Percentiles rank a stretch among this genome's conserved stretches.
These are phyloP conservation scores for Drosophila obscura DNA, from an alignment of 1,140 invertebrate genomes.

Conservation along the genomic window DNA sequence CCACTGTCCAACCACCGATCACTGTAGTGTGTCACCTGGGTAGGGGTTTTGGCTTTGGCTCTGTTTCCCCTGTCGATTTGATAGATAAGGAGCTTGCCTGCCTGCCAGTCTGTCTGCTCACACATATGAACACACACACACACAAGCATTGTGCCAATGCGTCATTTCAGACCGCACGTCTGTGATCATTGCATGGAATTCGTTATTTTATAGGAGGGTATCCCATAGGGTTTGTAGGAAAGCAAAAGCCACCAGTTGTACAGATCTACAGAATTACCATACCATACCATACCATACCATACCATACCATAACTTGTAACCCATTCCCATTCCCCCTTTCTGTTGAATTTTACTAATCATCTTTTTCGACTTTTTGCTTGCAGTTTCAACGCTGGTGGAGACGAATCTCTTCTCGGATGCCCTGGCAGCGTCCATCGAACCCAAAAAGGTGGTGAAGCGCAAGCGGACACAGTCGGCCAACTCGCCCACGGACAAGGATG, in stretches of 20 bases:
- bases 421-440: slow-evolving; percentile 88
- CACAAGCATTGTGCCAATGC: too few species aligned
- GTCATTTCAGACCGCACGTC: too few species aligned
- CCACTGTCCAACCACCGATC: slow-evolving; percentile 1
- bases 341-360: neutral
- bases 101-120: neutral
- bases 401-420: slow-evolving; percentile 97
- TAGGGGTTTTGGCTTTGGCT: neutral
- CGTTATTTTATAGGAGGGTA: too few species aligned
- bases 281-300: neutral
- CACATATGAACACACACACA: neutral
- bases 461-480: slow-evolving; percentile 89
- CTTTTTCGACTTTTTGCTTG: slow-evolving; percentile 82
- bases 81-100: slow-evolving; percentile 1
- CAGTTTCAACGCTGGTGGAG: slow-evolving; percentile 92
- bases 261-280: neutral
- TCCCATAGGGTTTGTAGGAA: neutral
- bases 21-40: neutral
- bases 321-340: neutral
- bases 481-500: slow-evolving; percentile 86
- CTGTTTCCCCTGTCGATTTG: slow-evolving; percentile 1
- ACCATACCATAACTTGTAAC: neutral
- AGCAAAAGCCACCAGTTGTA: slow-evolving; percentile 3
- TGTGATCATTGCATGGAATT: too few species aligned
- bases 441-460: slow-evolving; percentile 89